Evolutionary conservation across 2,113 vertebrate species (phyloP).

Genomic region (Megaceryle maxima): DNA sequence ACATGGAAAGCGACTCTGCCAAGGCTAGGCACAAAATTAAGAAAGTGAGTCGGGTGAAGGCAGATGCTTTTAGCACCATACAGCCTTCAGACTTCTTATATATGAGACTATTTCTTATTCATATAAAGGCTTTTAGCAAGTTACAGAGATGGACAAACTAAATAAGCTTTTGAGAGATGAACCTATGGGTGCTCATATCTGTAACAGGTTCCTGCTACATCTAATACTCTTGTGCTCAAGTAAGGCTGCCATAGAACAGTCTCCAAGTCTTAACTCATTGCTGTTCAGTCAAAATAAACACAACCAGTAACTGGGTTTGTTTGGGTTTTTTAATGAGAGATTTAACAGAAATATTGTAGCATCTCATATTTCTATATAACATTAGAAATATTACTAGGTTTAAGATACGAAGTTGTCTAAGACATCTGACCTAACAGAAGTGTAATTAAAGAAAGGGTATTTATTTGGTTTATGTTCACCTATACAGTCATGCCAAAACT

Average conservation of each 20-base stretch:
- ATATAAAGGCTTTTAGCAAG: constrained; percentile 6
- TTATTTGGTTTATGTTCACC: not conserved
- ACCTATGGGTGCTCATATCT: not conserved
- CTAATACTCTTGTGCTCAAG: not conserved
- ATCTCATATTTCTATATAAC: not conserved
- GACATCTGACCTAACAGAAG: not conserved
- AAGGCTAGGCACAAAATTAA: not conserved
- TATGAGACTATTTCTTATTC: constrained; percentile 1
- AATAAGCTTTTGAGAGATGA: not conserved
- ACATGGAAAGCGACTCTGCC: accelerated
- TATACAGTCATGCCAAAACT: not conserved
- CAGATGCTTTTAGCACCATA: constrained; percentile 14
- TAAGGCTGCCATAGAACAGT: not conserved
- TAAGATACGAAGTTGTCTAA: not conserved
- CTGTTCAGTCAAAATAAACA: not conserved
- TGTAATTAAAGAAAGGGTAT: not conserved
- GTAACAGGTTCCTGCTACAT: not conserved
- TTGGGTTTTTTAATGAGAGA: not conserved
- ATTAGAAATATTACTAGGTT: not conserved
- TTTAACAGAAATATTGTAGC: not conserved
- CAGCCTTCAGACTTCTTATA: not conserved
- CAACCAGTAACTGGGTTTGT: not conserved
- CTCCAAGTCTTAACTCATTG: not conserved
- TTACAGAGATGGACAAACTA: not conserved
- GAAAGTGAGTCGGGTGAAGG: not conserved